Evolutionary conservation across 64 coral and sea anemone genomes (phyloP).

Genomic region (Cladopsammia gracilis): DNA sequence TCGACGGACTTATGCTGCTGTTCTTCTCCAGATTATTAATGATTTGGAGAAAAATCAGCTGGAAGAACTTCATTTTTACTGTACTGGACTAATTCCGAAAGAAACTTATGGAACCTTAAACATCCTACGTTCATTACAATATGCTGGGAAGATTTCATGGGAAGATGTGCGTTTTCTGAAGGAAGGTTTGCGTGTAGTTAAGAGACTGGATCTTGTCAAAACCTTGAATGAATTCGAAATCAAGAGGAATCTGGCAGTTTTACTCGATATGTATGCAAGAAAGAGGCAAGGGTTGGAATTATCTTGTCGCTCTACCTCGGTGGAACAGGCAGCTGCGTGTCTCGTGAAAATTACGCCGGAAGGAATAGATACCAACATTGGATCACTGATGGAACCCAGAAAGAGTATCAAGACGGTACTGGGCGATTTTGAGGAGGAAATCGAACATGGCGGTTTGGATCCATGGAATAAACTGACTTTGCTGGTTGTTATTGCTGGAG

Average conservation of each 20-base stretch:
- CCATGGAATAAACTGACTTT: neutral
- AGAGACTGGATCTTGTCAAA: neutral
- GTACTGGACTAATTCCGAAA: neutral
- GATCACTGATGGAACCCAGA: neutral
- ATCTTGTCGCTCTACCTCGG: neutral
- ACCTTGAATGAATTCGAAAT: neutral
- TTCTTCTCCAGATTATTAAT: neutral
- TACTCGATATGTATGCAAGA: neutral
- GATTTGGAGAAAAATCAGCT: neutral
- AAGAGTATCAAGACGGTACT: neutral
- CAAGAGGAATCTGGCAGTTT: neutral
- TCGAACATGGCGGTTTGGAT: neutral
- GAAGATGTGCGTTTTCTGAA: neutral
- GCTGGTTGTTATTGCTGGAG: neutral
- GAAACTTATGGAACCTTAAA: neutral
- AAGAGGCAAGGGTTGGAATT: neutral
- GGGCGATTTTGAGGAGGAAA: neutral
- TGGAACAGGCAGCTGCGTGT: neutral
- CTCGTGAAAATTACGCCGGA: neutral
- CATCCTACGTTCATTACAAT: neutral
- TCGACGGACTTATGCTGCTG: neutral
- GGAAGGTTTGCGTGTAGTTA: neutral
- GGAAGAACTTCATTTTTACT: neutral
- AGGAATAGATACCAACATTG: neutral
- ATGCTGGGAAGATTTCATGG: slow-evolving; percentile 17